A percentile compares a stretch with the other conserved stretches of the same genome.
These are phyloP conservation scores for Pygoscelis antarcticus DNA, from an alignment of 2,113 vertebrate genomes.

Conservation along the genomic window DNA sequence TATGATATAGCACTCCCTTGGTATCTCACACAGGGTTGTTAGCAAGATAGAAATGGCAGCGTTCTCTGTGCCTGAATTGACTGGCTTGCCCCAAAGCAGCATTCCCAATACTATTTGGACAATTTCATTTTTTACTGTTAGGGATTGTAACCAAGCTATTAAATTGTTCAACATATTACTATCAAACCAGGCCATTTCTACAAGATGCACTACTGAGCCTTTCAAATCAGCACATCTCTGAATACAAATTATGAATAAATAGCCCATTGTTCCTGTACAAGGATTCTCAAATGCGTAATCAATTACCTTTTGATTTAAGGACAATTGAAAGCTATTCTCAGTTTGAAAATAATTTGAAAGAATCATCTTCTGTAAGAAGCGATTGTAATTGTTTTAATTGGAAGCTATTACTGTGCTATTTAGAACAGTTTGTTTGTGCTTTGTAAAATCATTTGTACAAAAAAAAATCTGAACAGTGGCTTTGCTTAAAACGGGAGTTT, in stretches of 20 bases:
- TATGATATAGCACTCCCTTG: neutral
- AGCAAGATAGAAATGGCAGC: neutral
- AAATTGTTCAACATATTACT: neutral
- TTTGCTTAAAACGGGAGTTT: neutral
- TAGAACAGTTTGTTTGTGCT: neutral
- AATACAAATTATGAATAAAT: slow-evolving; percentile 20
- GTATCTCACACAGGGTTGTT: neutral
- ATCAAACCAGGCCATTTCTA: neutral
- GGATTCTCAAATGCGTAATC: neutral
- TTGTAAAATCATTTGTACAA: neutral
- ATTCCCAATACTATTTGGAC: neutral
- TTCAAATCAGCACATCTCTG: neutral
- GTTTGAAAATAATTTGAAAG: neutral
- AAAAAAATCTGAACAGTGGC: neutral
- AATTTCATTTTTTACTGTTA: neutral
- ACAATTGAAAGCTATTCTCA: slow-evolving; percentile 10
- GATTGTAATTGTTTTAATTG: slow-evolving; percentile 27
- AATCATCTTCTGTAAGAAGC: slow-evolving; percentile 11
- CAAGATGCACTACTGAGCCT: neutral
- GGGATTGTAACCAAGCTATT: neutral
- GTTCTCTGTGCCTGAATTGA: neutral
- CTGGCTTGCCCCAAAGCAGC: neutral
- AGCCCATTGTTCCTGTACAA: neutral
- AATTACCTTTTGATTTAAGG: slow-evolving; percentile 47
- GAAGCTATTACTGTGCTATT: neutral